phyloP scores from a whole-genome alignment of 1,140 invertebrate genomes.

The Oryctes rhinoceros region DNA sequence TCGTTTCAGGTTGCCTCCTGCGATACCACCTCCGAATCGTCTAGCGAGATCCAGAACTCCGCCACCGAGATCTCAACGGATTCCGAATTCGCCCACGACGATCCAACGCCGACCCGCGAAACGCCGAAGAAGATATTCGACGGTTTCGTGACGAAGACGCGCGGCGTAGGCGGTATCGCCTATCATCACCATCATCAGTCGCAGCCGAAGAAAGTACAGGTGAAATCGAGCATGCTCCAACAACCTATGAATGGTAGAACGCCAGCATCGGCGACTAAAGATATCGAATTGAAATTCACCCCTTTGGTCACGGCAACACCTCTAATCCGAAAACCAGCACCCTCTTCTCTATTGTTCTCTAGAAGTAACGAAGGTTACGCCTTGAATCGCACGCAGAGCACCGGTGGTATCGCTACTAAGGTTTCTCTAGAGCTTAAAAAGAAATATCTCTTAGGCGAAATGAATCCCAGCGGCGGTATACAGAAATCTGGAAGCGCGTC shows the following conservation, averaged over 20 bases:
- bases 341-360: slow-evolving; percentile 62
- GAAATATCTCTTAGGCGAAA: slow-evolving; percentile 78
- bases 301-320: slow-evolving; percentile 63
- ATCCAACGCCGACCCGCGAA: slow-evolving; percentile 73
- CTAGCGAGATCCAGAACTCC: slow-evolving; percentile 78
- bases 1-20: slow-evolving; percentile 74
- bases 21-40: slow-evolving; percentile 71
- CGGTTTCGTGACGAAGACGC: slow-evolving; percentile 65
- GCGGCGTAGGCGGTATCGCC: slow-evolving; percentile 58
- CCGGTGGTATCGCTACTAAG: slow-evolving; percentile 85
- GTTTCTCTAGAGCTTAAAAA: slow-evolving; percentile 86
- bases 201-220: slow-evolving; percentile 69
- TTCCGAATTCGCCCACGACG: slow-evolving; percentile 88
- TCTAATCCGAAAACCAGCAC: slow-evolving; percentile 55
- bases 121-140: slow-evolving; percentile 72
- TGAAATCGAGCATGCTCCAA: slow-evolving; percentile 60
- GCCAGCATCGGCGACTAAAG: slow-evolving; percentile 43
- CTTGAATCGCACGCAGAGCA: slow-evolving; percentile 82
- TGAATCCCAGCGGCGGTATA: slow-evolving; percentile 68
- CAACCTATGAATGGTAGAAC: slow-evolving; percentile 50
- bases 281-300: slow-evolving; percentile 64
- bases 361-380: slow-evolving; percentile 71
- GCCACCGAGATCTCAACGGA: slow-evolving; percentile 92
- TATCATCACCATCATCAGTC: slow-evolving; percentile 2
- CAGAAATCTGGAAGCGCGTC: slow-evolving; percentile 86